Base-by-base conservation (phyloP, 2,888 invertebrate genomes). In the Cetonia aurata region DNA sequence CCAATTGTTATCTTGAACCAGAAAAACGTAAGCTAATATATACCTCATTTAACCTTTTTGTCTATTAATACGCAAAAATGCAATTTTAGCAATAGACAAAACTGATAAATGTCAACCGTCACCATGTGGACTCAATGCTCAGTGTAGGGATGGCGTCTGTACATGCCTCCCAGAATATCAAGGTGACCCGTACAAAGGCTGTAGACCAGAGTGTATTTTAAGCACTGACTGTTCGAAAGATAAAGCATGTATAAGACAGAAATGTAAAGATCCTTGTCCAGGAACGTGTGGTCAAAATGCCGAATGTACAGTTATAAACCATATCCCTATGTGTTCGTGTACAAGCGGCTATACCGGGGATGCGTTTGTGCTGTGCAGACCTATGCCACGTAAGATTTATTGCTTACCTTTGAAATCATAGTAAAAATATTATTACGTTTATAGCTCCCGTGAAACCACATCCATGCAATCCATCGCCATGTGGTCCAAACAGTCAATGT, bases 71-170 rank as follows among this genome's bases (percentile, higher is more conserved):
- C 12, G 12, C 17, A 12, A 12, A 69, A 42, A 66, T 19, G 46
- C 15, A 17, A 65, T 72, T 71, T 50, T 67, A 59, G 60, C 50
- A 33, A 42, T 41, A 17, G 75, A 80, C 75, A 76, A 78, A 67
- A 77, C 85, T 50, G 80, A 91, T 79, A 93, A 93, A 42, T 94
- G 94, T 81, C 88, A 89, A 80, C 93, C 93, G 69, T 90, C 92
- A 42, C 93, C 94, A 8, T 95, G 95, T 81, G 95, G 95, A n/a
- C 88, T 93, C 6, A 94, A 95, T 83, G 91, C 95, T 15, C 85
- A 91, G 76, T 95, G 95, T 80, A 90, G 90, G 78, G 91, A 93
- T 83, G 93, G 93, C 19, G 89, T 92, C 55, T 95, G 95, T 81
- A 87, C 90, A 46, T 95, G 95, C 81, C 80, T 93, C 70, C 88